Evolutionary conservation across 1,140 invertebrate genomes (phyloP), one percentile per base, ranked within the genome.

Genomic region (Latrodectus geometricus): DNA sequence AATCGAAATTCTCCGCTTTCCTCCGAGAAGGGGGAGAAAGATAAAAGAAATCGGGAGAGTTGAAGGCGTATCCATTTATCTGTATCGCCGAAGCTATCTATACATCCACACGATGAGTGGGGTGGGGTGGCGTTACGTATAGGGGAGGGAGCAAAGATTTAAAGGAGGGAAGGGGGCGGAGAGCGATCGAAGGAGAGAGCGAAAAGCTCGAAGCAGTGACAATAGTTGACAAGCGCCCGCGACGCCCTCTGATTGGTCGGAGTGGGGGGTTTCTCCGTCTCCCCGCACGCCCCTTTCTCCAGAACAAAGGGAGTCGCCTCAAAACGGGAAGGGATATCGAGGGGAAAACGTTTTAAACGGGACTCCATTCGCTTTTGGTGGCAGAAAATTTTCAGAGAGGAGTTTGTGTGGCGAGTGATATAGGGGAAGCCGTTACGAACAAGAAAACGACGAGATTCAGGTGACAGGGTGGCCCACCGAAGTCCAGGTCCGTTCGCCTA

Each of bases 151-250:
- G 15, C 21, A 48, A 17, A 49, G 70, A 35, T 76, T 84, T 76
- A 76, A 84, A 84, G 76, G 76, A 70, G 80, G 80, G 20, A 68
- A 23, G 79, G 56, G 73, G 73, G 65, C 9, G 54, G 54, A 17
- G 75, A 15, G 56, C 70, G 70, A 61, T 83, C 80, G 72, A 68
- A 68, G 65, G n/a, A 17, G 76, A 35, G 21, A 21, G 23, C 8
- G 20, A 56, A 21, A 52, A 75, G 66, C 66, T 12, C 65, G 49
- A 66, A 35, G 75, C 75, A 72, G 77, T 87, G 85, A 87, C 85
- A 87, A 87, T 87, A 80, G 85, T 80, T 87, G 85, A 87, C 85
- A 87, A 80, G 85, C 85, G 77, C 77, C 84, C 76, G 76, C 75
- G 84, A 78, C 76, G 84, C 75, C n/a, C 75, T 74, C 85, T 87